Conservation (phyloP, 2,888 invertebrate species). For the Linnaemya vulpina region DNA sequence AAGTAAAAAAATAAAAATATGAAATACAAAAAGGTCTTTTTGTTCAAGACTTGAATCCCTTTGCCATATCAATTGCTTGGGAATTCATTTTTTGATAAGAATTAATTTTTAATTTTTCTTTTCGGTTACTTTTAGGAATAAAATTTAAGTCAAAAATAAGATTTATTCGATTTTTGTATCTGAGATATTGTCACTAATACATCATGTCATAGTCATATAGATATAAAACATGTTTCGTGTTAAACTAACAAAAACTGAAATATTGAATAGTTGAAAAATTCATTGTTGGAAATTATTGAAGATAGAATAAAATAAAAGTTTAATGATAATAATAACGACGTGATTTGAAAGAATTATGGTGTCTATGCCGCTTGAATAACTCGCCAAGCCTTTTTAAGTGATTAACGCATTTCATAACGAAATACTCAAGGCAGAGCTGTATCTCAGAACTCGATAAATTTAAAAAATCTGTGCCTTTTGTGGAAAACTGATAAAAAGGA, state of each 20-base stretch:
- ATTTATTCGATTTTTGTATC: slow-evolving; percentile 55
- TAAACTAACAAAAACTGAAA: neutral
- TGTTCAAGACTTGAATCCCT: neutral
- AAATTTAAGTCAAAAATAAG: slow-evolving; percentile 32
- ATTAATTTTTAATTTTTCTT: slow-evolving; percentile 4
- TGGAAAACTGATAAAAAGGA: too few species aligned
- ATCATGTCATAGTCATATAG: slow-evolving; percentile 54
- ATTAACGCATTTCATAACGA: neutral
- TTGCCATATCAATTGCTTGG: slow-evolving; percentile 45
- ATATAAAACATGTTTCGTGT: slow-evolving; percentile 12
- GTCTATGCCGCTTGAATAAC: neutral
- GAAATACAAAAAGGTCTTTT: slow-evolving; percentile 15
- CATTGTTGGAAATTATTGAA: neutral
- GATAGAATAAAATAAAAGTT: neutral
- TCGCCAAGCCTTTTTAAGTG: neutral
- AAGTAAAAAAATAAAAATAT: neutral
- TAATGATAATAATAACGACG: neutral
- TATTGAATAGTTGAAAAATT: neutral
- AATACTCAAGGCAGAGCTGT: neutral
- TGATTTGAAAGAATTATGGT: neutral
- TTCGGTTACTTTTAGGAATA: neutral
- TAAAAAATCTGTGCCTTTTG: neutral
- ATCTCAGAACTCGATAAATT: neutral
- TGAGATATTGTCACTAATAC: slow-evolving; percentile 64
- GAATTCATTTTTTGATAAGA: slow-evolving; percentile 45